These are phyloP conservation scores for Bradypodion pumilum DNA, from an alignment of 2,797 vertebrate species.

Conservation along the genomic window DNA sequence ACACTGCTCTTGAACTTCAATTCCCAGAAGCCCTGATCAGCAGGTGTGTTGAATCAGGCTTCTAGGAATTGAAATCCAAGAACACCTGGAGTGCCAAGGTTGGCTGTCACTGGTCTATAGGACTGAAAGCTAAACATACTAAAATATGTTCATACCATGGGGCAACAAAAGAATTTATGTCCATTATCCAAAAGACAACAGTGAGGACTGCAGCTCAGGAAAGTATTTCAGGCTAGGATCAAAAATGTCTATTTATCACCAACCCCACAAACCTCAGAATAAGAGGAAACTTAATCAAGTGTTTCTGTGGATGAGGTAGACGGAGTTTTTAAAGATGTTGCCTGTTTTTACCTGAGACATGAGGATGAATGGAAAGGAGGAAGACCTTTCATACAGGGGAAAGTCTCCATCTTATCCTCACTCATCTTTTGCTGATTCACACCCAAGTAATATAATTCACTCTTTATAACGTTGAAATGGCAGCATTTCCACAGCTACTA, in stretches of 20 bases:
- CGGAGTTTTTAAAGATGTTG: neutral
- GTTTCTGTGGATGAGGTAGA: neutral
- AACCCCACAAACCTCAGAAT: neutral
- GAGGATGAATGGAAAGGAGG: neutral
- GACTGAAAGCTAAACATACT: neutral
- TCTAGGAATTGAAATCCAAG: too few species aligned
- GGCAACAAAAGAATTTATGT: neutral
- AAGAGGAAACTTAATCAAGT: neutral
- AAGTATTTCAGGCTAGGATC: neutral
- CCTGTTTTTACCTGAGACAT: neutral
- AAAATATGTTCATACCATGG: neutral
- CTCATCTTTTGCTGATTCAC: neutral
- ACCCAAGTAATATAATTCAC: neutral
- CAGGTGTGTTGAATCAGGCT: too few species aligned
- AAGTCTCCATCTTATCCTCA: slow-evolving; percentile 32
- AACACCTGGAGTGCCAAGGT: too few species aligned
- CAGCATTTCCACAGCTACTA: slow-evolving; percentile 6
- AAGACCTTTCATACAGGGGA: neutral
- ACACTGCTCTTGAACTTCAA: too few species aligned
- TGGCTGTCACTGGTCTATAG: too few species aligned
- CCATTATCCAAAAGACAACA: too few species aligned
- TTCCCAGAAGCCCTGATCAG: too few species aligned
- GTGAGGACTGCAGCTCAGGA: neutral
- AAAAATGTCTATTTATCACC: neutral
- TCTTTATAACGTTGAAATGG: neutral